These are phyloP conservation scores for Melanostoma scalare DNA, from an alignment of 2,888 invertebrate genomes.

Conservation along the genomic window DNA sequence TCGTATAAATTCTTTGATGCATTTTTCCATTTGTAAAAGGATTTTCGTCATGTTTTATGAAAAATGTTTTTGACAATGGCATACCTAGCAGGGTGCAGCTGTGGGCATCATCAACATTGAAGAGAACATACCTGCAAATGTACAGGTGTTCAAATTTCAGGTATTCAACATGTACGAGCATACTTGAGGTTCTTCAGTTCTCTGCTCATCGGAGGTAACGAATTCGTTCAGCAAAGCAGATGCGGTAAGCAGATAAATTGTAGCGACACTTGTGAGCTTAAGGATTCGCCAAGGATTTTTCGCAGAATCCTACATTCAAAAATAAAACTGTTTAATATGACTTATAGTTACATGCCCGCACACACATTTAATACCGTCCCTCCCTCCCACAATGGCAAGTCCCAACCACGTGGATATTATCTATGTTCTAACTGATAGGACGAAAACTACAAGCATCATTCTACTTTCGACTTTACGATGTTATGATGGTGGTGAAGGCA, in stretches of 20 bases:
- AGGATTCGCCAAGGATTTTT: background rate
- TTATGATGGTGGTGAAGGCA: no score
- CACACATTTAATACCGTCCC: no score
- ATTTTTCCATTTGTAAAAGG: conserved; percentile 47
- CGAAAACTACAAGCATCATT: conserved; percentile 18
- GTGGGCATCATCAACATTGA: background rate
- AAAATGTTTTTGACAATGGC: conserved; percentile 36
- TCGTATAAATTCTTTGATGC: conserved; percentile 18
- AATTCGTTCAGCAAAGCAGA: conserved; percentile 24
- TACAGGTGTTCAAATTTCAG: conserved; percentile 55
- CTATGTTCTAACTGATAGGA: conserved; percentile 6
- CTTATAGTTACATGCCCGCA: background rate
- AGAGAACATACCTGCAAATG: conserved; percentile 28
- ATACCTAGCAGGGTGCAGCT: conserved; percentile 13
- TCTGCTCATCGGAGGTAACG: background rate
- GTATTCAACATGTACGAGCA: conserved; percentile 51
- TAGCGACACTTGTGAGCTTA: conserved; percentile 1
- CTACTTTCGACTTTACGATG: conserved; percentile 6
- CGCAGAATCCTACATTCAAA: conserved; percentile 1
- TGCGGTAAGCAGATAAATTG: conserved; percentile 38
- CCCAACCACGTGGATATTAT: background rate
- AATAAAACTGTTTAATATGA: background rate
- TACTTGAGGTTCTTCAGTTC: conserved; percentile 36
- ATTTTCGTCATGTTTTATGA: conserved; percentile 45
- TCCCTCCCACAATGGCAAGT: no score